Evolutionary conservation across 2,113 vertebrate species (phyloP).

Genomic region (Trachemys scripta): DNA sequence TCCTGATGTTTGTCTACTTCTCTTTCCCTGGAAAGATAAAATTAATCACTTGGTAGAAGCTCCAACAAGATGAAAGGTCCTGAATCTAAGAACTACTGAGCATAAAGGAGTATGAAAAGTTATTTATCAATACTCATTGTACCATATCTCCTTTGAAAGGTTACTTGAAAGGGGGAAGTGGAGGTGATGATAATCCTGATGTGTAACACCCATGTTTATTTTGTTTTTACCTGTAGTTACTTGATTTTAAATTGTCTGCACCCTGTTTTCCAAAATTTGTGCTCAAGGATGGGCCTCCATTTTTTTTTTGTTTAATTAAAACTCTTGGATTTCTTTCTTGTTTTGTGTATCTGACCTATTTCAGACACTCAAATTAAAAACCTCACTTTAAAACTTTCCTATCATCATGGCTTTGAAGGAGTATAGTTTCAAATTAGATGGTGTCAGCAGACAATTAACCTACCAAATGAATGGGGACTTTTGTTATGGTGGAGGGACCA

Average conservation of each 20-base stretch:
- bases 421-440: background rate
- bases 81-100: background rate
- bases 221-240: background rate
- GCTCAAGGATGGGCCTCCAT: accelerated
- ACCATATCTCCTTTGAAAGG: accelerated
- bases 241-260: background rate
- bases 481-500: background rate
- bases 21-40: background rate
- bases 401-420: background rate
- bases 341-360: background rate
- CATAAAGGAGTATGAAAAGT: background rate
- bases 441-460: background rate
- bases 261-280: accelerated
- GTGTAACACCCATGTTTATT: background rate
- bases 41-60: background rate
- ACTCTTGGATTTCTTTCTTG: accelerated
- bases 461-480: background rate
- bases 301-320: background rate
- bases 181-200: background rate
- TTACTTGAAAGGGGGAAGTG: background rate
- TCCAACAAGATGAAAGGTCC: background rate
- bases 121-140: background rate
- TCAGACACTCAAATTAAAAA: background rate
- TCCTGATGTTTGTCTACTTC: background rate
- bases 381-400: background rate